A percentile compares a stretch with the other conserved stretches of the same genome.
Evolutionary conservation across 2,888 invertebrate genomes (phyloP).

Genomic region (Toxonevra muliebris): DNA sequence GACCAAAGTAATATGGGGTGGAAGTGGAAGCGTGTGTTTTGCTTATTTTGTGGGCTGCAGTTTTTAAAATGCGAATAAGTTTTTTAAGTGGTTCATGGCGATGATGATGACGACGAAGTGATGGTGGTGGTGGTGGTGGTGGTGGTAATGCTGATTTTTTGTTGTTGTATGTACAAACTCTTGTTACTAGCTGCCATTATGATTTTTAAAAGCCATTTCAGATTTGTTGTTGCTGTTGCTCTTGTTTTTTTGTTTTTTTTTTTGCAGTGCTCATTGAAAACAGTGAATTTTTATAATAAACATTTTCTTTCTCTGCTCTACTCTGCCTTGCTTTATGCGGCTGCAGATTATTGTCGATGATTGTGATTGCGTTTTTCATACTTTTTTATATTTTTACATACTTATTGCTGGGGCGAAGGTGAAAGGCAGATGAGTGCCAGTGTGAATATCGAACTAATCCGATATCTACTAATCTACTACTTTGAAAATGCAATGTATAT

Average conservation of each 20-base stretch:
- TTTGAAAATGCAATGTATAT: too few species aligned
- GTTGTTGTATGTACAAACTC: constrained; percentile 46
- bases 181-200: constrained; percentile 63
- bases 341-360: constrained; percentile 60
- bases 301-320: constrained; percentile 45
- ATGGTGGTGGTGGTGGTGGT: constrained; percentile 10
- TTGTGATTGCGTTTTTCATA: constrained; percentile 59
- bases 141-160: constrained; percentile 29
- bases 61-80: constrained; percentile 48
- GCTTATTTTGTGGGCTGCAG: constrained; percentile 44
- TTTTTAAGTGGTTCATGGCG: constrained; percentile 57
- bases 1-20: constrained; percentile 58
- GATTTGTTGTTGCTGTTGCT: constrained; percentile 22
- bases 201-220: constrained; percentile 62
- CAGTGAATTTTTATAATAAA: constrained; percentile 63
- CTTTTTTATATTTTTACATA: constrained; percentile 39
- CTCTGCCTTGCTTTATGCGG: constrained; percentile 36
- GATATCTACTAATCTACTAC: too few species aligned
- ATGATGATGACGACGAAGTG: constrained; percentile 4
- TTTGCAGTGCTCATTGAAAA: constrained; percentile 52
- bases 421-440: too few species aligned
- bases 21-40: constrained; percentile 28
- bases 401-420: too few species aligned
- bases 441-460: too few species aligned
- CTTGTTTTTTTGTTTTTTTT: constrained; percentile 19